A percentile compares a stretch with the other conserved stretches of the same genome.
Conservation (phyloP, 2,888 invertebrate genomes). For the Oscheius sp. region DNA sequence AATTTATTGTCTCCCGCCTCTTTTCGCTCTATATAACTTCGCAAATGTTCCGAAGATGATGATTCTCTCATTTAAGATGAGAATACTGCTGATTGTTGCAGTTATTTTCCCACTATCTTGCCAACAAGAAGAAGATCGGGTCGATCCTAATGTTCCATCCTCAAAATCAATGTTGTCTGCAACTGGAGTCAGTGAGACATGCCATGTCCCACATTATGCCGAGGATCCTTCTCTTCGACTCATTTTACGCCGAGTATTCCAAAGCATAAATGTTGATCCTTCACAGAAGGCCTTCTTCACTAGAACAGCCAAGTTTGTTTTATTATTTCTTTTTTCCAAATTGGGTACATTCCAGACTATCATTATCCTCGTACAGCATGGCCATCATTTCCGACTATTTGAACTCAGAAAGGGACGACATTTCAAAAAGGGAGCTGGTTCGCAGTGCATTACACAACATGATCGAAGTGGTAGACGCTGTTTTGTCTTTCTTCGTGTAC, state of each 20-base stretch:
- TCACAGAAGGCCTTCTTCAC: slow-evolving; percentile 26
- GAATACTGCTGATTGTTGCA: background rate
- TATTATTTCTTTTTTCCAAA: background rate
- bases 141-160: slow-evolving; percentile 38
- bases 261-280: slow-evolving; percentile 26
- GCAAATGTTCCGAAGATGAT: too few species aligned
- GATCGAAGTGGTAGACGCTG: slow-evolving; percentile 30
- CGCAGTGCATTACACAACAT: slow-evolving; percentile 37
- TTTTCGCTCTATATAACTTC: too few species aligned
- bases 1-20: too few species aligned
- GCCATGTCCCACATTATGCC: background rate
- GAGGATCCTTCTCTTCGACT: slow-evolving; percentile 37
- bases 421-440: slow-evolving; percentile 27
- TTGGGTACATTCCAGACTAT: slow-evolving; percentile 22
- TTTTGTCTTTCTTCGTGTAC: background rate
- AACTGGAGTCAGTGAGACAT: background rate
- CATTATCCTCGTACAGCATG: slow-evolving; percentile 32
- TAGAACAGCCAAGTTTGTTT: slow-evolving; percentile 19
- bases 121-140: slow-evolving; percentile 13
- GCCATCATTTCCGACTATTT: slow-evolving; percentile 32
- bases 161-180: background rate
- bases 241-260: slow-evolving; percentile 30
- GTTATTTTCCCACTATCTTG: background rate
- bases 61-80: background rate
- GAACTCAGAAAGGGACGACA: slow-evolving; percentile 3